Conservation (phyloP, 2,113 vertebrate genomes). For the Nycticorax nycticorax region DNA sequence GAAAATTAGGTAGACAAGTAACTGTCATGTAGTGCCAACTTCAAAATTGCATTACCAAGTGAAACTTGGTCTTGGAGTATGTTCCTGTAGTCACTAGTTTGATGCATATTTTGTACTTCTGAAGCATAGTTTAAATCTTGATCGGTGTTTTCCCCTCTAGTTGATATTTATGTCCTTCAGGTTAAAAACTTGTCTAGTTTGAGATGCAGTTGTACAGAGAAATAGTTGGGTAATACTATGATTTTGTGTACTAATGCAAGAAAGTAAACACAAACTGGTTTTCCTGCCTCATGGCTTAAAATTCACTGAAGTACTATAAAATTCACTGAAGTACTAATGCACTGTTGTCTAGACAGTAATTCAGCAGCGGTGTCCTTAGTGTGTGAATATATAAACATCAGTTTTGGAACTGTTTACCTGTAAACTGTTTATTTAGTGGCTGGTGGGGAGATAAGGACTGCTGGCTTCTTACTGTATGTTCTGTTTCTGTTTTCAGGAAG, state of each 20-base stretch:
- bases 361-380: not conserved
- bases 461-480: not conserved
- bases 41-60: not conserved
- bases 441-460: not conserved
- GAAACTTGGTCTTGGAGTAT: not conserved
- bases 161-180: not conserved
- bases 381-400: not conserved
- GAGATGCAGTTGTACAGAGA: not conserved
- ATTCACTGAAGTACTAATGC: not conserved
- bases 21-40: not conserved
- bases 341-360: not conserved
- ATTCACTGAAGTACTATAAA: not conserved
- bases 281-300: not conserved
- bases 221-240: not conserved
- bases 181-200: not conserved
- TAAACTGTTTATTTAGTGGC: not conserved
- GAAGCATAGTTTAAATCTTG: not conserved
- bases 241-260: not conserved
- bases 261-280: not conserved
- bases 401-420: not conserved
- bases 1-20: not conserved
- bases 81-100: not conserved
- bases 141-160: not conserved
- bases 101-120: not conserved
- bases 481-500: slow-evolving; percentile 82